phyloP scores from a whole-genome alignment of 2,888 invertebrate genomes.

The Phlogophora meticulosa region DNA sequence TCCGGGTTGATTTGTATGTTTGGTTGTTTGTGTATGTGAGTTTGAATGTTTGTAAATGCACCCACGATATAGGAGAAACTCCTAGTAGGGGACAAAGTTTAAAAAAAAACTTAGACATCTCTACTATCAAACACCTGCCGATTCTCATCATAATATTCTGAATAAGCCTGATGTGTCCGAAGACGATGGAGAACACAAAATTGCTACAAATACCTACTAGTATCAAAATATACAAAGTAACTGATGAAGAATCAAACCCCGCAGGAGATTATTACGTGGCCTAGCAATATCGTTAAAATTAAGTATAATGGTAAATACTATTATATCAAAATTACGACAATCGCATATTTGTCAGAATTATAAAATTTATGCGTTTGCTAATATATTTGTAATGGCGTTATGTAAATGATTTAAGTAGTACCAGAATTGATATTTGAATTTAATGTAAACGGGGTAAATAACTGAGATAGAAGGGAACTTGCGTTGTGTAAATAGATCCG shows the following conservation, averaged over 20 bases:
- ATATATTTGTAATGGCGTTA: conserved; percentile 37
- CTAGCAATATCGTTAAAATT: conserved; percentile 12
- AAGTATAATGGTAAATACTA: conserved; percentile 30
- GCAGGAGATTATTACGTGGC: conserved; percentile 14
- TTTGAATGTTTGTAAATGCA: too few species aligned
- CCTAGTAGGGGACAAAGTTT: too few species aligned
- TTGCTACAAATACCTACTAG: neutral
- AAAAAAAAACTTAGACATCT: too few species aligned
- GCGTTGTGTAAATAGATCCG: conserved; percentile 7
- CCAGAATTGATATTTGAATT: conserved; percentile 30
- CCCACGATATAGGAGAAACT: too few species aligned
- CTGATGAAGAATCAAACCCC: neutral
- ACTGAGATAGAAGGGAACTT: conserved; percentile 28
- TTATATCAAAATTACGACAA: conserved; percentile 24
- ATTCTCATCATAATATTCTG: neutral
- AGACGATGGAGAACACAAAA: too few species aligned
- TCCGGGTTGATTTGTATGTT: too few species aligned
- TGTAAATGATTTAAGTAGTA: conserved; percentile 48
- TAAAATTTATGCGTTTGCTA: conserved; percentile 30
- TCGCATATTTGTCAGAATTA: conserved; percentile 40
- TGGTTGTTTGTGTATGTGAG: too few species aligned
- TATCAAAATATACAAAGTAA: neutral
- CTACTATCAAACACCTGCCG: neutral
- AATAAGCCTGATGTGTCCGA: too few species aligned
- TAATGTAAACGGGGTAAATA: conserved; percentile 34